These are phyloP conservation scores for Perdix hodgsoniae DNA, from an alignment of 2,797 vertebrate species.

Conservation along the genomic window DNA sequence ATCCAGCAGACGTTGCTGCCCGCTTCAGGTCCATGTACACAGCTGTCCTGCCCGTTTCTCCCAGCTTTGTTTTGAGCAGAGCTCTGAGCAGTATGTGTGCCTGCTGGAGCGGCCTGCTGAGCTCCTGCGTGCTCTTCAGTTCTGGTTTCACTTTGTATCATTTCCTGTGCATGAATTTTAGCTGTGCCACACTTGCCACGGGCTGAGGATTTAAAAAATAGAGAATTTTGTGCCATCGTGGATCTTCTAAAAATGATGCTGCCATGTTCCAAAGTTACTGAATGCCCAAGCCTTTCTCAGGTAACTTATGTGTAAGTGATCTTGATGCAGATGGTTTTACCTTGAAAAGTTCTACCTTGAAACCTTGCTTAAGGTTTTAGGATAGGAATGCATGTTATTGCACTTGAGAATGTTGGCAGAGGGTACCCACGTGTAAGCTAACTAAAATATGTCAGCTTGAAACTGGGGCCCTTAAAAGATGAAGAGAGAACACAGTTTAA, in stretches of 20 bases:
- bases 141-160: background rate
- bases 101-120: background rate
- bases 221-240: background rate
- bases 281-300: background rate
- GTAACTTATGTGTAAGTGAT: background rate
- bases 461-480: background rate
- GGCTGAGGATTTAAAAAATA: background rate
- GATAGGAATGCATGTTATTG: background rate
- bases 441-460: background rate
- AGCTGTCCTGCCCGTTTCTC: accelerated
- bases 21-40: background rate
- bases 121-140: background rate
- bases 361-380: background rate
- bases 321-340: background rate
- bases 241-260: background rate
- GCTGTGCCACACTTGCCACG: background rate
- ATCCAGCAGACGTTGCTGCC: background rate
- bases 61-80: background rate
- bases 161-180: background rate
- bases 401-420: background rate
- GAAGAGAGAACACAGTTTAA: background rate
- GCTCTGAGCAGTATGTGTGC: accelerated
- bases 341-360: background rate
- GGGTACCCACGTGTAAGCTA: background rate
- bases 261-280: background rate